phyloP scores from a whole-genome alignment of 2,113 vertebrate species.

The Garra rufa region DNA sequence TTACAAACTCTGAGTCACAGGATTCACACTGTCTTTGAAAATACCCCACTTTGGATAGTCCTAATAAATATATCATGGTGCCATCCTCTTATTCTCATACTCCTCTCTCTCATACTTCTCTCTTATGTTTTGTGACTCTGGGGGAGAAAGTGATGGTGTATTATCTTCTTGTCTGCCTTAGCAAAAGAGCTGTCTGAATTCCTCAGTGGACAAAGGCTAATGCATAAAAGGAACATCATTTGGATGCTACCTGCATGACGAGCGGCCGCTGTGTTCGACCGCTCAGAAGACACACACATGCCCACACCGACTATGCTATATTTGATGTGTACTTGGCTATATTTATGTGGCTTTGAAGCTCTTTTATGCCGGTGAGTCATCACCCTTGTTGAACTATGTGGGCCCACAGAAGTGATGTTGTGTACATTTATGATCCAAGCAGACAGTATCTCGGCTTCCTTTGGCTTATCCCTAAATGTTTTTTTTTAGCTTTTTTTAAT shows the following conservation, averaged over 20 bases:
- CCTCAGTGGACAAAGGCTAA: background rate
- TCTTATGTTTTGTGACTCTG: background rate
- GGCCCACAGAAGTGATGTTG: conserved; percentile 27
- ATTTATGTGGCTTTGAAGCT: conserved; percentile 41
- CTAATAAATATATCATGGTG: conserved; percentile 33
- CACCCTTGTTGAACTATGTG: conserved; percentile 37
- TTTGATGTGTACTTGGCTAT: conserved; percentile 38
- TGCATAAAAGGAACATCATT: conserved; percentile 21
- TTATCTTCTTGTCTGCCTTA: conserved; percentile 9
- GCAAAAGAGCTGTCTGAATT: conserved; percentile 1
- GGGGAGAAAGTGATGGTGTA: conserved; percentile 13
- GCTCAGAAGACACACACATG: conserved; percentile 1
- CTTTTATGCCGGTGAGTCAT: conserved; percentile 55
- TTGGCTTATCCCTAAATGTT: background rate
- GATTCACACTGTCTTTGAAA: background rate
- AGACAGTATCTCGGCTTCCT: background rate
- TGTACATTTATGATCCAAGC: conserved; percentile 11
- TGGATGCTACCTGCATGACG: conserved; percentile 12
- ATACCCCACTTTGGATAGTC: background rate
- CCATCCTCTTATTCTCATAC: background rate
- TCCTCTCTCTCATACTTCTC: background rate
- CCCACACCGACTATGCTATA: conserved; percentile 16
- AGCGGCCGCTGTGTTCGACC: background rate
- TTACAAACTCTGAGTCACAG: conserved; percentile 11
- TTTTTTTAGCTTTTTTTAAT: background rate